Percentiles rank a stretch among this genome's conserved stretches.
Evolutionary conservation across 2,113 vertebrate species (phyloP).

Genomic region (Fregata magnificens): DNA sequence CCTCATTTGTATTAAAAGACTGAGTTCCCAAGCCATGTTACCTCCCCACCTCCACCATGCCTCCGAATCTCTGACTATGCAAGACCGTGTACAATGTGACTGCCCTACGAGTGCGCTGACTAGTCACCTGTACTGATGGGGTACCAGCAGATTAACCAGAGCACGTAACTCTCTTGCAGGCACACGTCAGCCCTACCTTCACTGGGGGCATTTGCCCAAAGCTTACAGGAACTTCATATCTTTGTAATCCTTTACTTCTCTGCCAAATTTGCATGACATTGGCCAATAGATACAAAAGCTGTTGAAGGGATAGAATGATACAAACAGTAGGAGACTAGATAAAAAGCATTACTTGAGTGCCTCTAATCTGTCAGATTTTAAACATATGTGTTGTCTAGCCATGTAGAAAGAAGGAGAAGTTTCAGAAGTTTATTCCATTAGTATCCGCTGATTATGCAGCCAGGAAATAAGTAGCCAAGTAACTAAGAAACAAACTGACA

Average conservation of each 20-base stretch:
- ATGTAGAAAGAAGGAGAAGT: neutral
- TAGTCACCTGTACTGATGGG: neutral
- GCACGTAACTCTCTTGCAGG: neutral
- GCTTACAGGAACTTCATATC: neutral
- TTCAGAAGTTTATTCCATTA: neutral
- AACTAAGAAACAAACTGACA: neutral
- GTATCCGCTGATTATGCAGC: neutral
- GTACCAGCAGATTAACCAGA: neutral
- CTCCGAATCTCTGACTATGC: neutral
- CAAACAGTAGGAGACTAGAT: neutral
- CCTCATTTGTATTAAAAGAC: neutral
- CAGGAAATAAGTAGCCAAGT: neutral
- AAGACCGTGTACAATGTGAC: neutral
- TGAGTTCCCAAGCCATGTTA: neutral
- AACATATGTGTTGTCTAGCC: neutral
- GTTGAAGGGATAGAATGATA: neutral
- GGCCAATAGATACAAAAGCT: neutral
- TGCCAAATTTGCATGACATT: neutral
- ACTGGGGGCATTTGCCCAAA: neutral
- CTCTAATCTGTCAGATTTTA: neutral
- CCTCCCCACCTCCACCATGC: neutral
- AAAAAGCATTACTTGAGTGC: neutral
- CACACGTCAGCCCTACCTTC: neutral
- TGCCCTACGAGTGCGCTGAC: fast-evolving
- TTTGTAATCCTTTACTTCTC: neutral